These are phyloP conservation scores for Xenopus laevis DNA, from an alignment of 2,113 vertebrate species.

Conservation along the genomic window DNA sequence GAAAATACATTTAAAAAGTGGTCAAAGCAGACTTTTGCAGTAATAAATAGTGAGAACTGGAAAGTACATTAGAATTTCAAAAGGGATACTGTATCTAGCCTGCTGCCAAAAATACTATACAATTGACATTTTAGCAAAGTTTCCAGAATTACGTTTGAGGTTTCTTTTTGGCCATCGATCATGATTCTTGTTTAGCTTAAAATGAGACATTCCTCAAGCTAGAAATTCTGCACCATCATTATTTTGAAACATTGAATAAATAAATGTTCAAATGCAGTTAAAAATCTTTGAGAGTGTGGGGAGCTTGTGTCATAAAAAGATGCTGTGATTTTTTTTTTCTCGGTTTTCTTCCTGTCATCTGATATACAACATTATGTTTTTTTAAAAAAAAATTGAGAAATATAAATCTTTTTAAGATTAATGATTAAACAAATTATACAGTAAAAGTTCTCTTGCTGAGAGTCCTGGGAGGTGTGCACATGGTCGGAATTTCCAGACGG, in stretches of 20 bases:
- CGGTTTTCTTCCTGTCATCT: slow-evolving; percentile 50
- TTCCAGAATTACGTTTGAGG: background rate
- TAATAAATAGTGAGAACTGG: background rate
- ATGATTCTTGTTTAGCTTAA: slow-evolving; percentile 2
- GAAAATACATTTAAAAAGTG: no score
- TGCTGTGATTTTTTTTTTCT: slow-evolving; percentile 49
- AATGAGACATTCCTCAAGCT: slow-evolving; percentile 6
- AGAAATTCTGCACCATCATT: slow-evolving; percentile 49
- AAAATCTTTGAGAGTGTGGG: slow-evolving; percentile 65
- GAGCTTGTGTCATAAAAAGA: slow-evolving; percentile 52
- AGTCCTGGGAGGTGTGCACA: slow-evolving; percentile 54
- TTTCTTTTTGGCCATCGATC: background rate
- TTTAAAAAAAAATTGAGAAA: slow-evolving; percentile 66
- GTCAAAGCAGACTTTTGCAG: background rate
- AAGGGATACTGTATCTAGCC: slow-evolving; percentile 34
- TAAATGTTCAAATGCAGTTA: slow-evolving; percentile 67
- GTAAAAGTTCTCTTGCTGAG: slow-evolving; percentile 55
- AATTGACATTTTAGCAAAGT: background rate
- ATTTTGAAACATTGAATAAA: slow-evolving; percentile 67
- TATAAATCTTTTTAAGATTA: slow-evolving; percentile 71
- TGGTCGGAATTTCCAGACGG: slow-evolving; percentile 52
- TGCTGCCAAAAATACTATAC: background rate
- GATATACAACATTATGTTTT: slow-evolving; percentile 58
- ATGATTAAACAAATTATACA: slow-evolving; percentile 57
- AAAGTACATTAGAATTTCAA: background rate